These are phyloP conservation scores for Hoplostethus mediterraneus DNA, from an alignment of 2,797 vertebrate species.

Conservation along the genomic window DNA sequence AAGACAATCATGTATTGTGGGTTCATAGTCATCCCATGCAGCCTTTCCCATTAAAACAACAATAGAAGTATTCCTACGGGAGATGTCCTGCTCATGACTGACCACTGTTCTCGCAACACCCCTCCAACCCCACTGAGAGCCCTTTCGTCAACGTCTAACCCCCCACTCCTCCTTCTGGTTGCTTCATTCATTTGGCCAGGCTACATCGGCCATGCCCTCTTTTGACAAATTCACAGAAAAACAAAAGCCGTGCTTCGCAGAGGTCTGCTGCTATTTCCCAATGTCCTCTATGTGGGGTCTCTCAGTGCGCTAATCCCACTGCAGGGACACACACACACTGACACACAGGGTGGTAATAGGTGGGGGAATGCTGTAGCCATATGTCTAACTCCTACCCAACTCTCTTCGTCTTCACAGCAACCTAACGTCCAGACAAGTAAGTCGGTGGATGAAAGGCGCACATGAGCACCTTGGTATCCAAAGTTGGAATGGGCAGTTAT, in stretches of 20 bases:
- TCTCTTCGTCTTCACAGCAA: conserved; percentile 28
- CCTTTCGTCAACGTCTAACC: conserved; percentile 2
- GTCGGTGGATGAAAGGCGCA: conserved; percentile 35
- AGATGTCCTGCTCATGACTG: conserved; percentile 12
- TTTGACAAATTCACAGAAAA: conserved; percentile 55
- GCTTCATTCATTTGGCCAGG: conserved; percentile 34
- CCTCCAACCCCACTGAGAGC: background rate
- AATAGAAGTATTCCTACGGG: background rate
- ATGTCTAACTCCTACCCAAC: background rate
- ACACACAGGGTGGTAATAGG: too few species aligned
- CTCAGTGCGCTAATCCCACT: background rate
- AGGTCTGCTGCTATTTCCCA: conserved; percentile 32
- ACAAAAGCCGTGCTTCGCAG: conserved; percentile 35
- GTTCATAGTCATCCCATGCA: background rate
- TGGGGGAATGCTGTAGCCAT: background rate
- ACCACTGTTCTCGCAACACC: conserved; percentile 9
- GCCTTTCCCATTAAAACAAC: background rate
- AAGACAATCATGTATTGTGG: background rate
- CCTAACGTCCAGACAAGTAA: conserved; percentile 14
- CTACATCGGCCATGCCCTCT: conserved; percentile 42
- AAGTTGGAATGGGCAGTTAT: conserved; percentile 21
- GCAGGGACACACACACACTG: background rate
- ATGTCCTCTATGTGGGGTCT: conserved; percentile 26
- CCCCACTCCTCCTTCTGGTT: conserved; percentile 17
- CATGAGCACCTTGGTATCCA: background rate